Evolutionary conservation across 2,888 invertebrate species (phyloP), one percentile per base, ranked within the genome.

Genomic region (Mantis religiosa): DNA sequence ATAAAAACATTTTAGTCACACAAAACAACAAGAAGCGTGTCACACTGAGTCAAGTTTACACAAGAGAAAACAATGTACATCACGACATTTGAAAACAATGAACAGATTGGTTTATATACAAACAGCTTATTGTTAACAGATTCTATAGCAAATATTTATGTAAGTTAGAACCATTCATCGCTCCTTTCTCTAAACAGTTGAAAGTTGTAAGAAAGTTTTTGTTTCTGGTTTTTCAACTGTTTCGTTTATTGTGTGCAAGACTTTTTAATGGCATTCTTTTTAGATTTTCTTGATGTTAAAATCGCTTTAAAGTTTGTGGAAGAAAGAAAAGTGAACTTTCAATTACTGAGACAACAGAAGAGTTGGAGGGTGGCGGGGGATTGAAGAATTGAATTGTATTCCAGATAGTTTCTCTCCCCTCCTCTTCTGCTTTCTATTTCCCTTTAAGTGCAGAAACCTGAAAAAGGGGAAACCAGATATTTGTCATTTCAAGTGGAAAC

Each of bases 401-500:
- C 54, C 20, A 71, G 54, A 25, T 71, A 71, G 54, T 20, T 71
- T 71, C 20, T 71, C 20, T 6, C 20, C n/a, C n/a, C n/a, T n/a
- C 25, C 54, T 71, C 54, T 6, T 41, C 54, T 71, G 20, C 54
- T 25, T 25, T 71, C 25, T 71, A 71, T 71, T 71, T 71, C 54
- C 25, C 54, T 71, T 71, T 71, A 71, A 71, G 54, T 71, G 54
- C 54, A 71, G 54, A 85, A 85, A 85, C 47, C 41, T 34, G 83
- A 83, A 71, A 71, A 41, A 41, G 41, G 88, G 90, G 90, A 90
- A 90, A 90, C 90, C 88, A 90, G 90, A 90, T 89, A 90, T 90
- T 89, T 90, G 90, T 90, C 89, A 89, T 89, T 89, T 90, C 90
- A 89, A 27, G 86, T 89, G 90, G 90, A 90, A 90, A 88, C 86